A percentile compares a stretch with the other conserved stretches of the same genome.
Conservation (phyloP, 92 coral and sea anemone species). For the Nematostella vectensis region DNA sequence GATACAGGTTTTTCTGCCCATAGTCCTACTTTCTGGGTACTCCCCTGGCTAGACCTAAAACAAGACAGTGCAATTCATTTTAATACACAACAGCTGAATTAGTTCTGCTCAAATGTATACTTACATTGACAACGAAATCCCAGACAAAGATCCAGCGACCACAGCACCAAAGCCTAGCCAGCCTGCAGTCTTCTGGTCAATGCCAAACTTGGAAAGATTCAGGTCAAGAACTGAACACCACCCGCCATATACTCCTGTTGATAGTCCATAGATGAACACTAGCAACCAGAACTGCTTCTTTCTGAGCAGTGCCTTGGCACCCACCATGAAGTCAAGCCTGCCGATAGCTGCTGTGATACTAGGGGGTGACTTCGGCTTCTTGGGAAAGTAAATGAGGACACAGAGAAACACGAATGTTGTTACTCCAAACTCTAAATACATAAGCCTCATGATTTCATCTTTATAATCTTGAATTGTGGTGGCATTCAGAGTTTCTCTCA, state of each 20-base stretch:
- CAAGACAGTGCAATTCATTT: too few species aligned
- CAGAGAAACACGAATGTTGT: conserved; percentile 44
- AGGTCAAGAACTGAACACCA: conserved; percentile 89
- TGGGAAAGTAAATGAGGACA: conserved; percentile 70
- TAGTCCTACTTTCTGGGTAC: too few species aligned
- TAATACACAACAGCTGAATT: too few species aligned
- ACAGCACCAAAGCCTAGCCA: conserved; percentile 93
- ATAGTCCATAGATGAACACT: conserved; percentile 71
- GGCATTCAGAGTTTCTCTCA: conserved; percentile 38
- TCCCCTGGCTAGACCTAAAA: too few species aligned
- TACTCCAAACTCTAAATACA: conserved; percentile 73
- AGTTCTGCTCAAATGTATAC: too few species aligned
- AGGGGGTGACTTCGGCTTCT: conserved; percentile 77
- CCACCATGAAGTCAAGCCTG: conserved; percentile 72
- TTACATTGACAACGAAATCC: conserved; percentile 90
- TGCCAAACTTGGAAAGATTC: conserved; percentile 62
- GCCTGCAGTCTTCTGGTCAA: conserved; percentile 73
- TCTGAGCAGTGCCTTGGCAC: conserved; percentile 57
- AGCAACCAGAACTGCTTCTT: conserved; percentile 79
- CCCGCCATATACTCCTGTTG: conserved; percentile 91
- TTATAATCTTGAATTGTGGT: conserved; percentile 35
- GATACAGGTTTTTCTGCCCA: too few species aligned
- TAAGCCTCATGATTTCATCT: conserved; percentile 50
- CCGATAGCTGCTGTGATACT: conserved; percentile 94
- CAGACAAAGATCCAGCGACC: conserved; percentile 84